Evolutionary conservation across 2,797 vertebrate species (phyloP), one percentile per base, ranked within the genome.

Genomic region (Scolopax bukidnonensis): DNA sequence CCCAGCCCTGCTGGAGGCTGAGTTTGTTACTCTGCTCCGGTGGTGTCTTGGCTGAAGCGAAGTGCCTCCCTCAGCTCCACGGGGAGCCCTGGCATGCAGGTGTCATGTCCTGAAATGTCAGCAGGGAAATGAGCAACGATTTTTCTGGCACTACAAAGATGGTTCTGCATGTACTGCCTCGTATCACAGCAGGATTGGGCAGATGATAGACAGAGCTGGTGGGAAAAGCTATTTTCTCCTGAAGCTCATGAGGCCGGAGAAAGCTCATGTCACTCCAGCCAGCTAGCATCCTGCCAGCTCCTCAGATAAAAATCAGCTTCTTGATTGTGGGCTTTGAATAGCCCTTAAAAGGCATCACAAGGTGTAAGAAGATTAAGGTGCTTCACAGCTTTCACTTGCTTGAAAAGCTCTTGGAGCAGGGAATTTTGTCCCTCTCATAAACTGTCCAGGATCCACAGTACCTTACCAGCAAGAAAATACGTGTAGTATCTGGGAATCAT

Each of bases 181-280:
- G 0, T 74, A 69, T 67, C 90, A 64, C 89, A 87, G 94, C 78
- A 21, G 70, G 73, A 81, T 40, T n/a, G 47, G 67, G 69, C 47
- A 84, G 63, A 86, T 90, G 83, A 93, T 20, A 78, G 89, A 78
- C 79, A 60, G 76, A 57, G 36, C 47, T 94, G 51, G 69, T 87
- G 79, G 50, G 84, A 94, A 97, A 90, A 93, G 11, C 18, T 89
- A 40, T 91, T 90, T 90, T 83, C 43, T 92, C 30, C 64, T n/a
- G 51, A 76, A 65, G 40, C 47, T 95, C 48, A 12, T 21, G 41
- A 70, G 68, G 53, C 90, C 81, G 38, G 51, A 88, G 87, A 89
- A 91, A 78, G 61, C 71, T 91, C 45, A 8, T 50, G 69, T 91
- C 53, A 8, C 57, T 83, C 32, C 64, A 89, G 68, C 41, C 78